Evolutionary conservation across 2,888 invertebrate species (phyloP), one percentile per base, ranked within the genome.

Genomic region (Tenodera sinensis): DNA sequence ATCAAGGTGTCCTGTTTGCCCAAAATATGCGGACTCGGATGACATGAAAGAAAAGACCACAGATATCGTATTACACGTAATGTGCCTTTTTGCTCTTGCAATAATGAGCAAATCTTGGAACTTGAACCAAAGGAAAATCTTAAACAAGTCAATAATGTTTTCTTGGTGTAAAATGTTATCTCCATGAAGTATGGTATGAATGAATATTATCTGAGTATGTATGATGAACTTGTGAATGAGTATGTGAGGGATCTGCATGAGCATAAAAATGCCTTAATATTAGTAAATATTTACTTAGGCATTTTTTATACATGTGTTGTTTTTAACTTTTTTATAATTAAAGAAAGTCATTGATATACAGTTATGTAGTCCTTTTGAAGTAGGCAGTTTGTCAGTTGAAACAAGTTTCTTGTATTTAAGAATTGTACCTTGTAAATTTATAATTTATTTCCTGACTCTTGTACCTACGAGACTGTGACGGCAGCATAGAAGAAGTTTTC

Each of bases 1-100:
- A 99, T 93, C 98, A 99, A 94, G 99, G 99, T 28, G 97, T 99
- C 14, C 95, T 99, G 12, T 98, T 98, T 93, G 96, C 96, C 88
- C 95, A 95, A 92, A 92, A 71, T n/a, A 30, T 83, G 47, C 42
- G 89, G 89, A 89, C 86, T 83, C 86, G 86, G 30, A 83, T 89
- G 86, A 86, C 89, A 30, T 89, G 87, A 87, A 71, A 71, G 20
- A 87, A 34, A 82, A n/a, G 12, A 28, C 8, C 54, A 42, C 28
- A 54, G n/a, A 27, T 28, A 42, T 25, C 25, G 42, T 83, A 20
- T 14, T 25, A 27, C n/a, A 82, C 42, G 81, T 34, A 9, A 83
- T 28, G 81, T 87, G 54, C 54, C 54, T 71, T 71, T 71, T 71
- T 71, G 54, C 54, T 71, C 54, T 25, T 20, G 54, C 20, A 71